These are phyloP conservation scores for Gryllus bimaculatus DNA, from an alignment of 1,140 invertebrate genomes.

Conservation along the genomic window DNA sequence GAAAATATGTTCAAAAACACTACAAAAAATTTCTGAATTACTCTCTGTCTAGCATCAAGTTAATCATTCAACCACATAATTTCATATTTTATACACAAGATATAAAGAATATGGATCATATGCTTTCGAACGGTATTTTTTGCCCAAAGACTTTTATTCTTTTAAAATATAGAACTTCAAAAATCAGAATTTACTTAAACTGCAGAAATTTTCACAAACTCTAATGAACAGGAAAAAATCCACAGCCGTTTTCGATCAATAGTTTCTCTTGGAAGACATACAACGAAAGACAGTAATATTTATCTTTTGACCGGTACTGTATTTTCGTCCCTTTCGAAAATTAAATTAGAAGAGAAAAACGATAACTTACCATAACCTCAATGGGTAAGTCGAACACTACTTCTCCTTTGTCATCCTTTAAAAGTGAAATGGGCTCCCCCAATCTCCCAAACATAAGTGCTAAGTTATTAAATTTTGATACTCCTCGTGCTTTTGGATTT, in stretches of 20 bases:
- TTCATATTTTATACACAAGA: no score
- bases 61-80: no score
- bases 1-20: no score
- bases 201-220: not conserved
- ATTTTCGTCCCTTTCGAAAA: not conserved
- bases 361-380: not conserved
- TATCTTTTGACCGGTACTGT: not conserved
- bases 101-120: no score
- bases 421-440: not conserved
- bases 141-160: no score
- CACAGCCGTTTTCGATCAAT: not conserved
- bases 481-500: no score
- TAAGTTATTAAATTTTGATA: not conserved
- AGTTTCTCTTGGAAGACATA: not conserved
- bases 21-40: no score
- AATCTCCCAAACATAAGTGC: not conserved
- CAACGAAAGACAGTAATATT: not conserved
- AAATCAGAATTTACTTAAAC: not conserved
- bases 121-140: no score
- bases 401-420: not conserved
- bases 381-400: not conserved
- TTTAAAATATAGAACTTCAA: no score
- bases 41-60: no score
- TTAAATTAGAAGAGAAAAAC: not conserved
- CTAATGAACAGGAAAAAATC: not conserved